These are phyloP conservation scores for Nasonia oneida DNA, from an alignment of 2,888 invertebrate species.

Conservation along the genomic window DNA sequence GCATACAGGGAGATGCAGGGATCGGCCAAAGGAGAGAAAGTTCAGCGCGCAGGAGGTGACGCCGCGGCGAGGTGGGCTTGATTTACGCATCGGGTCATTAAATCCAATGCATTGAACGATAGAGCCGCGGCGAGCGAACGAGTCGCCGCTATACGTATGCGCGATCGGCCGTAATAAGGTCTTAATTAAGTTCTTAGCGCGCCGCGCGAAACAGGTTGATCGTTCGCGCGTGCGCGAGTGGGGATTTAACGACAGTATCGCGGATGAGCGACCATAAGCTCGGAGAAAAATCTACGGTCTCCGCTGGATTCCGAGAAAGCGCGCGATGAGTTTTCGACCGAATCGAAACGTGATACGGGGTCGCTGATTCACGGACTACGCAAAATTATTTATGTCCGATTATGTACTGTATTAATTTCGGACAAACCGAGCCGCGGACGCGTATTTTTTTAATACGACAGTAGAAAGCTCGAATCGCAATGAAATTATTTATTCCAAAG, in stretches of 20 bases:
- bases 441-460: too few species aligned
- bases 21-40: conserved; percentile 20
- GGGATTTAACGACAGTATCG: not conserved
- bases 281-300: too few species aligned
- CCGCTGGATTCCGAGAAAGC: too few species aligned
- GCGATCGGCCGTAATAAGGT: conserved; percentile 68
- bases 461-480: too few species aligned
- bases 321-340: not conserved
- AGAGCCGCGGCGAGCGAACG: conserved; percentile 58
- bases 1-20: conserved; percentile 9
- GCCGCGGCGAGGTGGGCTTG: conserved; percentile 63
- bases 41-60: not conserved
- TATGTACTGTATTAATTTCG: not conserved
- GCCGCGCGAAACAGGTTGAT: not conserved
- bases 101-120: conserved; percentile 71
- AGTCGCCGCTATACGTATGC: conserved; percentile 60
- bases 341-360: not conserved
- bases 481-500: too few species aligned
- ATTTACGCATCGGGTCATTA: conserved; percentile 74
- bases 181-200: conserved; percentile 69
- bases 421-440: too few species aligned
- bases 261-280: too few species aligned
- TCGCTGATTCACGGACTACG: not conserved
- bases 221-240: not conserved
- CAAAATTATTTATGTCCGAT: not conserved